phyloP scores from a whole-genome alignment of 1,140 invertebrate species.

The Hyphantria cunea region DNA sequence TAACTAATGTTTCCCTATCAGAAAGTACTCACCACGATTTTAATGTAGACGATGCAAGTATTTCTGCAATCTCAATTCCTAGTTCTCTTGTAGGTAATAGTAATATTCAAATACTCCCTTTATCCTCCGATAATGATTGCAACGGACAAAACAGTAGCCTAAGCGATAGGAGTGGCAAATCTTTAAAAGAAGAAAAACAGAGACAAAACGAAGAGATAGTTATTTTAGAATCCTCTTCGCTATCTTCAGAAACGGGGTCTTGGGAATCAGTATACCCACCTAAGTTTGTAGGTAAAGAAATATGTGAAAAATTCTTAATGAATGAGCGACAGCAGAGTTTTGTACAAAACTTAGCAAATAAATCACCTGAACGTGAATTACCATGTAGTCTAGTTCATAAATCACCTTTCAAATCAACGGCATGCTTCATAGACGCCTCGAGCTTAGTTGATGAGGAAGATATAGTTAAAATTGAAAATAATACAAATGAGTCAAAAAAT shows the following conservation, averaged over 20 bases:
- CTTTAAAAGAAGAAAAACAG: slow-evolving; percentile 86
- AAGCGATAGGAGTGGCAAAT: slow-evolving; percentile 40
- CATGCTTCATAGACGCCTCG: slow-evolving; percentile 89
- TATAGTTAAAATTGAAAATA: slow-evolving; percentile 9
- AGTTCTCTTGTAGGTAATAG: slow-evolving; percentile 40
- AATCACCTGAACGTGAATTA: slow-evolving; percentile 6
- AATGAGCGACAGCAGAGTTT: slow-evolving; percentile 49
- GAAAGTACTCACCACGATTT: slow-evolving; percentile 63
- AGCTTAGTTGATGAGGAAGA: slow-evolving; percentile 86
- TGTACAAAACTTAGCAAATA: slow-evolving; percentile 30
- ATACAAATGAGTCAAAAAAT: slow-evolving; percentile 34
- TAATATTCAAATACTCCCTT: slow-evolving; percentile 36
- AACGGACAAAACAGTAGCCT: slow-evolving; percentile 32
- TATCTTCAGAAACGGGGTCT: slow-evolving; percentile 83
- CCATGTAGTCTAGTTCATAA: slow-evolving; percentile 35
- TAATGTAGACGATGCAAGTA: slow-evolving; percentile 51
- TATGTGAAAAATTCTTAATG: slow-evolving; percentile 58
- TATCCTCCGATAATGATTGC: slow-evolving; percentile 37
- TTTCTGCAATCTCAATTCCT: slow-evolving; percentile 40
- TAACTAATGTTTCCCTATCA: slow-evolving; percentile 66
- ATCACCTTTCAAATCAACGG: slow-evolving; percentile 55
- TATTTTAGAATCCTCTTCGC: slow-evolving; percentile 82
- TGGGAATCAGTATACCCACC: slow-evolving; percentile 84
- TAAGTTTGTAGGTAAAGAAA: slow-evolving; percentile 58
- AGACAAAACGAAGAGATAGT: slow-evolving; percentile 87